phyloP scores from a whole-genome alignment of 2,888 invertebrate species.

The Ormyrus labotus region DNA sequence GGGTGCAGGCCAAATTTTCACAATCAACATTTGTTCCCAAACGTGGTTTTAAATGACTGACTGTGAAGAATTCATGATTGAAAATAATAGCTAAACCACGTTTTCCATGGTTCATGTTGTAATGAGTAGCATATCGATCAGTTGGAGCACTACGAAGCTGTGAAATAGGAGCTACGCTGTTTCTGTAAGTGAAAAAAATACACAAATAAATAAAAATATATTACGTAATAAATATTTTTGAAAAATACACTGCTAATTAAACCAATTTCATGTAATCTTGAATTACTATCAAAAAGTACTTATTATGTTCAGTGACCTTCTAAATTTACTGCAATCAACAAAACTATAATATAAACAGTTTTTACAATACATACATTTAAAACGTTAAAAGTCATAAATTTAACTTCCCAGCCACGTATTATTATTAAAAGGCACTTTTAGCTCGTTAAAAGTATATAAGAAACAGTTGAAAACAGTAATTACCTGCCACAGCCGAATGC shows the following conservation, averaged over 20 bases:
- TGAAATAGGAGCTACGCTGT: slow-evolving; percentile 64
- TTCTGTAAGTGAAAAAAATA: slow-evolving; percentile 55
- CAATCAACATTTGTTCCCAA: slow-evolving; percentile 92
- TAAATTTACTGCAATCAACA: background rate
- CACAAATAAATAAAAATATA: slow-evolving; percentile 6
- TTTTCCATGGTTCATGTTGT: slow-evolving; percentile 90
- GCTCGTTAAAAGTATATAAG: slow-evolving; percentile 23
- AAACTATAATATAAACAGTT: background rate
- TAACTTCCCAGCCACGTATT: background rate
- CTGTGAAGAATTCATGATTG: slow-evolving; percentile 91
- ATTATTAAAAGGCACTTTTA: slow-evolving; percentile 4
- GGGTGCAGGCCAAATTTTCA: slow-evolving; percentile 82
- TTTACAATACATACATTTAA: slow-evolving; percentile 5
- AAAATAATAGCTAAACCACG: slow-evolving; percentile 92
- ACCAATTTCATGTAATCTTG: too few relatives aligned
- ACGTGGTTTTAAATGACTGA: slow-evolving; percentile 83
- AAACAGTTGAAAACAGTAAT: slow-evolving; percentile 48
- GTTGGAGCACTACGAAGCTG: slow-evolving; percentile 69
- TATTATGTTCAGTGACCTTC: too few relatives aligned
- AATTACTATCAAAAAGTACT: too few relatives aligned
- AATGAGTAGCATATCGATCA: slow-evolving; percentile 84
- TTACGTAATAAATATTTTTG: too few relatives aligned
- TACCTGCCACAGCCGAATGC: slow-evolving; percentile 73
- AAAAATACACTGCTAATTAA: too few relatives aligned
- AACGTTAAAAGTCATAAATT: background rate